These are phyloP conservation scores for Eurois occulta DNA, from an alignment of 2,888 invertebrate species.

Conservation along the genomic window DNA sequence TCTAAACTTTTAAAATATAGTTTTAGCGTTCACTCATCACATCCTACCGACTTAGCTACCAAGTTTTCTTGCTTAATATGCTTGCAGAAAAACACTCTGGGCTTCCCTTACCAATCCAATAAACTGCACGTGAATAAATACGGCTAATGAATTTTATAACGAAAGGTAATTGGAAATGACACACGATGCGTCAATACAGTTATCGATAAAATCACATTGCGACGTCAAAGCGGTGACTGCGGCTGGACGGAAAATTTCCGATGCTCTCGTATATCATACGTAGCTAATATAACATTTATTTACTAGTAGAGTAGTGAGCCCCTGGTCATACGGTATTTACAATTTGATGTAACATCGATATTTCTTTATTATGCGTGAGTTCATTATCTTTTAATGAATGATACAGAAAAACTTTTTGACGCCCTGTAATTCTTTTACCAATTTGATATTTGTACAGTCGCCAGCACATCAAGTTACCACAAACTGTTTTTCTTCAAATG, in stretches of 20 bases:
- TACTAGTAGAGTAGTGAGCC: background rate
- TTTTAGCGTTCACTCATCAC: background rate
- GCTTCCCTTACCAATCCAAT: background rate
- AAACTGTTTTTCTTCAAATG: no score
- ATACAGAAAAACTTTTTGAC: no score
- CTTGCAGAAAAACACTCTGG: background rate
- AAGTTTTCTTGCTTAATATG: background rate
- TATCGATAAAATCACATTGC: slow-evolving; percentile 20
- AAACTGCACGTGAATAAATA: background rate
- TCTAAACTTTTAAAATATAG: background rate
- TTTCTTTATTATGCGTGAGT: background rate
- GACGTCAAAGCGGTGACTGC: background rate
- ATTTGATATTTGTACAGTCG: no score
- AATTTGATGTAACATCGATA: background rate
- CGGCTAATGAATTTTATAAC: background rate
- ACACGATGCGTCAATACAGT: background rate
- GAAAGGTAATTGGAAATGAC: background rate
- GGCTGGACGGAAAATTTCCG: slow-evolving; percentile 10
- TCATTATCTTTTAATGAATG: background rate
- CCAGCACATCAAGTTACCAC: no score
- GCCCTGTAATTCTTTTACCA: no score
- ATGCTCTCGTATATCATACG: background rate
- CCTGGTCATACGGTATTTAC: background rate
- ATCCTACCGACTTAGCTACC: background rate
- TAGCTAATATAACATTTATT: background rate